A percentile compares a stretch with the other conserved stretches of the same genome.
Conservation (phyloP, 2,797 vertebrate genomes). For the Sebastes hubbsi region DNA sequence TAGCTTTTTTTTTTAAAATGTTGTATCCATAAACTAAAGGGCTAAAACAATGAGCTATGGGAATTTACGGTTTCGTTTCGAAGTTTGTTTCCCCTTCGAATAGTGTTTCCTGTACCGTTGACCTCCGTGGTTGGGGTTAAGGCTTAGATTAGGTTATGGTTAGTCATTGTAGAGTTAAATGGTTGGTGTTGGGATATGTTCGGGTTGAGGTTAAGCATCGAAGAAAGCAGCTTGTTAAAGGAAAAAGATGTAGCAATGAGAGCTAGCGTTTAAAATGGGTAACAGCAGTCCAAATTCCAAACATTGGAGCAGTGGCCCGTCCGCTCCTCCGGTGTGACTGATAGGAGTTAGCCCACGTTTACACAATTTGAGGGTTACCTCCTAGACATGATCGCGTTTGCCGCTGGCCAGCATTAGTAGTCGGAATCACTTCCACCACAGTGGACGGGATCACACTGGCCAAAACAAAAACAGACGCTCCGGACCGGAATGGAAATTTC, state of each 20-base stretch:
- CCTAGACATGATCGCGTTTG: rapidly evolving
- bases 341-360: no score
- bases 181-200: no score
- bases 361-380: no score
- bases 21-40: neutral
- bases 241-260: rapidly evolving
- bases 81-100: neutral
- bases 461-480: no score
- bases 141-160: neutral
- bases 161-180: neutral
- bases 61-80: neutral
- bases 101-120: neutral
- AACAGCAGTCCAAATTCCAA: no score
- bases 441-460: no score
- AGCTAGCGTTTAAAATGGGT: no score
- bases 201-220: neutral
- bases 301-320: no score
- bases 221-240: neutral
- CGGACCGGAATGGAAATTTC: no score
- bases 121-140: neutral
- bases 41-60: neutral
- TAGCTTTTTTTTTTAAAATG: neutral
- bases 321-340: no score
- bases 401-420: no score
- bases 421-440: no score